Evolutionary conservation across 2,797 vertebrate genomes (phyloP).

Genomic region (Rhabdophis nuchalis): DNA sequence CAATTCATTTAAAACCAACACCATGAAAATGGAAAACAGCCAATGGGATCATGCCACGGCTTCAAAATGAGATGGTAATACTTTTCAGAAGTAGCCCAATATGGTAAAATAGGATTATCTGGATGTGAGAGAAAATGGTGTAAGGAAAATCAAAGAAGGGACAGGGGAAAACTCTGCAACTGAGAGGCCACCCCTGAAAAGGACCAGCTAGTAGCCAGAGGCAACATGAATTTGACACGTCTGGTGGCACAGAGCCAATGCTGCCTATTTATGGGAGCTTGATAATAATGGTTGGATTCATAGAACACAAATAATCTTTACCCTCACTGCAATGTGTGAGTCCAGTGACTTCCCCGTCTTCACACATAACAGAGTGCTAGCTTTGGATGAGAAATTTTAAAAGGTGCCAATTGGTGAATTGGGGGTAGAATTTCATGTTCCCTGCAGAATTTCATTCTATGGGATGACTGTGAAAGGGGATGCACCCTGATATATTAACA

Average conservation of each 20-base stretch:
- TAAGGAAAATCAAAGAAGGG: background rate
- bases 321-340: background rate
- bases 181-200: background rate
- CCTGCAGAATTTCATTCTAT: background rate
- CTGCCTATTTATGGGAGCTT: slow-evolving; percentile 9
- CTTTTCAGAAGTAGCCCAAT: background rate
- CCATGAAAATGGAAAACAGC: background rate
- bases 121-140: background rate
- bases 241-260: background rate
- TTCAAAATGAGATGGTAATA: background rate
- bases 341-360: background rate
- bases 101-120: background rate
- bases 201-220: background rate
- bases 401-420: background rate
- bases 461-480: background rate
- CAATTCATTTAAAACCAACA: background rate
- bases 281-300: background rate
- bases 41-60: background rate
- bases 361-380: background rate
- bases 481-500: background rate
- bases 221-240: background rate
- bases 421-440: background rate
- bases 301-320: background rate
- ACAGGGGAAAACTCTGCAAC: background rate
- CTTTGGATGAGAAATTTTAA: background rate